Evolutionary conservation across 2,113 vertebrate genomes (phyloP).

Genomic region (Bos indicus): DNA sequence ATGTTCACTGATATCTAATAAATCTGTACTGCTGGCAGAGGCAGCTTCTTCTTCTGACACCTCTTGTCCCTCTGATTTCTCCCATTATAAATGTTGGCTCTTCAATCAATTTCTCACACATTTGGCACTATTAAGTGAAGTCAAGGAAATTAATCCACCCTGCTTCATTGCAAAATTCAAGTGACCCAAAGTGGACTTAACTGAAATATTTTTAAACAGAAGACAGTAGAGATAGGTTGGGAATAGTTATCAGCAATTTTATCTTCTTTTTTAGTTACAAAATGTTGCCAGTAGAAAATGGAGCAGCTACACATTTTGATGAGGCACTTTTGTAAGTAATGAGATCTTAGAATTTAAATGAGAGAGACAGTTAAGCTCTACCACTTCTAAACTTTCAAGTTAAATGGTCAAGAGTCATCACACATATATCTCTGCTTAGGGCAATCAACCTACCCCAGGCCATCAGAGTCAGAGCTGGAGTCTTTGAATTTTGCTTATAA

Average conservation of each 20-base stretch:
- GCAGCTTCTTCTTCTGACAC: neutral
- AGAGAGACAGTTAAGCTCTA: neutral
- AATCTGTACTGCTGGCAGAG: neutral
- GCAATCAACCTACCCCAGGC: neutral
- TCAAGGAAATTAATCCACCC: neutral
- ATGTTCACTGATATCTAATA: neutral
- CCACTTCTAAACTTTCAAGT: conserved; percentile 3
- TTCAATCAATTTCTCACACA: neutral
- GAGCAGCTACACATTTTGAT: neutral
- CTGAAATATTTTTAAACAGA: neutral
- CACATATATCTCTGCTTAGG: neutral
- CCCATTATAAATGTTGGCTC: neutral
- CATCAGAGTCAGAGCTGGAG: neutral
- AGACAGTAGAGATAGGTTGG: neutral
- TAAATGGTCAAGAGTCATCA: neutral
- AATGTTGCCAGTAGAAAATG: conserved; percentile 5
- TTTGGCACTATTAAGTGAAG: neutral
- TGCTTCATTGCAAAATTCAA: neutral
- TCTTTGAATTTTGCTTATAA: conserved; percentile 9
- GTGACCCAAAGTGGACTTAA: neutral
- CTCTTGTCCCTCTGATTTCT: neutral
- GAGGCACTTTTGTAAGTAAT: neutral
- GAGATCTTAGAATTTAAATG: conserved; percentile 22
- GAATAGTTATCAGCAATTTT: neutral
- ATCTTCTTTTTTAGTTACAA: neutral